Conservation (phyloP, 2,113 vertebrate genomes). For the Lampris incognitus region DNA sequence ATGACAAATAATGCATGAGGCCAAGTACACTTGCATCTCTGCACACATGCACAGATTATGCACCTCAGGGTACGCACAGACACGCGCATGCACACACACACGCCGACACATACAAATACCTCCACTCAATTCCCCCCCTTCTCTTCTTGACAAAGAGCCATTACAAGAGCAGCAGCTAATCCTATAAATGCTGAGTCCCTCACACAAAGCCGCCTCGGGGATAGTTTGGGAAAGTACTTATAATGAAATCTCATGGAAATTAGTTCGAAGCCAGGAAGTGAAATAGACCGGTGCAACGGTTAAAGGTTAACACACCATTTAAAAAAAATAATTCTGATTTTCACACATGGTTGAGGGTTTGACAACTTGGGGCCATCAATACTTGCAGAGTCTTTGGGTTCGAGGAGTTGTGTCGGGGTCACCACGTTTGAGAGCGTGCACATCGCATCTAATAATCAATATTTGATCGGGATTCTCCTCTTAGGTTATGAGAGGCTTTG, state of each 20-base stretch:
- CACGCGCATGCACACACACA: constrained; percentile 6
- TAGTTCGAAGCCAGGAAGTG: constrained; percentile 13
- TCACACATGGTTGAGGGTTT: background rate
- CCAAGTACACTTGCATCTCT: background rate
- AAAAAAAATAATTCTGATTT: constrained; percentile 29
- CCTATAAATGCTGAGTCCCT: constrained; percentile 9
- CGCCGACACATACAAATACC: constrained; percentile 15
- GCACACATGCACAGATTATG: background rate
- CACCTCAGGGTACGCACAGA: too few species aligned
- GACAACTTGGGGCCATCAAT: constrained; percentile 7
- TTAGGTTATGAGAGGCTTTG: background rate
- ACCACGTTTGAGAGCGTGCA: background rate
- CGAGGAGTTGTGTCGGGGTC: background rate
- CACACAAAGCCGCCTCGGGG: background rate
- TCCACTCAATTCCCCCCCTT: constrained; percentile 17
- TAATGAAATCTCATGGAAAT: constrained; percentile 65
- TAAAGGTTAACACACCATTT: constrained; percentile 9
- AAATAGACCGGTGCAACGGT: constrained; percentile 24
- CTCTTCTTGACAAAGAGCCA: constrained; percentile 48
- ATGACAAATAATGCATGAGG: too few species aligned
- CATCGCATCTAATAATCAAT: constrained; percentile 23
- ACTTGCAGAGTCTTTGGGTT: background rate
- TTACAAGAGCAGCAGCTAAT: constrained; percentile 37
- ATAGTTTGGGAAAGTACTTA: constrained; percentile 42
- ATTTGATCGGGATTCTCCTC: background rate